A percentile compares a stretch with the other conserved stretches of the same genome.
Evolutionary conservation across 2,888 invertebrate species (phyloP).

Genomic region (Andrena marginata): DNA sequence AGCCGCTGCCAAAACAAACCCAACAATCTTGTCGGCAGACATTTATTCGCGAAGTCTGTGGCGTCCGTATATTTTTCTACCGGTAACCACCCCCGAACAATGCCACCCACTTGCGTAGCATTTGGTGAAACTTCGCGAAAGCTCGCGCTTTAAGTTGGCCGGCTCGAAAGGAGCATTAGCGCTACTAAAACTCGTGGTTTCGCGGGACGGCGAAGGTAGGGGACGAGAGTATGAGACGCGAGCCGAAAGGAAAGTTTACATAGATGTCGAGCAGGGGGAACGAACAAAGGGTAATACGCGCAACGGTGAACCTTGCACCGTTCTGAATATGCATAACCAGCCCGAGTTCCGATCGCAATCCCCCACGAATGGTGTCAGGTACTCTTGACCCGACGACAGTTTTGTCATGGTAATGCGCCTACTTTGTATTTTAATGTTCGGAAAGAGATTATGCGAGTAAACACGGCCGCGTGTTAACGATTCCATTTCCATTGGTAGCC

Average conservation of each 20-base stretch:
- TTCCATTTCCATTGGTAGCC: slow-evolving; percentile 8
- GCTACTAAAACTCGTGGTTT: neutral
- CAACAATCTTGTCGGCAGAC: too few relatives aligned
- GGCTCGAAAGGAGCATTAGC: neutral
- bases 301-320: slow-evolving; percentile 75
- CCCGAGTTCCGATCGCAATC: slow-evolving; percentile 78
- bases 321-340: slow-evolving; percentile 80
- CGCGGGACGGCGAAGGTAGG: neutral
- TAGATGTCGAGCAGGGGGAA: slow-evolving; percentile 50
- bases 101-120: too few relatives aligned
- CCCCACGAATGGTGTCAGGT: slow-evolving; percentile 79
- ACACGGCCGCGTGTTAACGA: slow-evolving; percentile 60
- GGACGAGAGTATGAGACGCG: slow-evolving; percentile 9
- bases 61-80: too few relatives aligned
- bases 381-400: slow-evolving; percentile 80
- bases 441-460: slow-evolving; percentile 78
- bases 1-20: too few relatives aligned
- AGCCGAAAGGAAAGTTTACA: slow-evolving; percentile 47
- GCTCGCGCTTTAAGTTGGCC: neutral
- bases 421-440: slow-evolving; percentile 83
- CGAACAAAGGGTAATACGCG: slow-evolving; percentile 67
- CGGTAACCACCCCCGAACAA: too few relatives aligned
- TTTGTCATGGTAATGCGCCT: slow-evolving; percentile 83
- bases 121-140: too few relatives aligned
- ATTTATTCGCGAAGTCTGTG: too few relatives aligned